phyloP scores from a whole-genome alignment of 2,113 vertebrate species.

The Callopanchax toddi region DNA sequence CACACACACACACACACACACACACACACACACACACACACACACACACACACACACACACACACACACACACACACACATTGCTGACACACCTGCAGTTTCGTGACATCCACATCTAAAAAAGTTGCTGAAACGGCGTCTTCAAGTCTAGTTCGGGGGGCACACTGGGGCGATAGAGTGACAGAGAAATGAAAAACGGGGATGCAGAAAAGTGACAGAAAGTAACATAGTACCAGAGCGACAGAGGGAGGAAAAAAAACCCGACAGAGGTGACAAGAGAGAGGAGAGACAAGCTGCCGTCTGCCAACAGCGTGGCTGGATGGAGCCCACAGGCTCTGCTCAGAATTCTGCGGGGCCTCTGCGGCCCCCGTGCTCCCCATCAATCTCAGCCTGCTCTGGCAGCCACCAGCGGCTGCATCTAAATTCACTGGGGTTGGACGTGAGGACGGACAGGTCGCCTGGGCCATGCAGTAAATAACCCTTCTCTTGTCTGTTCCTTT shows the following conservation, averaged over 20 bases:
- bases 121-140: slow-evolving; percentile 70
- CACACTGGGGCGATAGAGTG: slow-evolving; percentile 34
- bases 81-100: slow-evolving; percentile 68
- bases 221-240: slow-evolving; percentile 51
- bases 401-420: slow-evolving; percentile 72
- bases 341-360: slow-evolving; percentile 69
- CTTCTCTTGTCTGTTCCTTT: slow-evolving; percentile 60
- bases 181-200: slow-evolving; percentile 57
- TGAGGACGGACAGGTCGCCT: slow-evolving; percentile 77
- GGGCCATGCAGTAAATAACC: slow-evolving; percentile 74
- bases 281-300: slow-evolving; percentile 30
- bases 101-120: slow-evolving; percentile 62
- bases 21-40: background rate
- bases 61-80: background rate
- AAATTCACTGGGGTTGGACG: slow-evolving; percentile 74
- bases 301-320: slow-evolving; percentile 38
- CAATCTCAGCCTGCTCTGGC: slow-evolving; percentile 71
- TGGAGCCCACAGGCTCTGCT: slow-evolving; percentile 52
- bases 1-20: background rate
- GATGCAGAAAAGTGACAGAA: slow-evolving; percentile 58
- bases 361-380: slow-evolving; percentile 71
- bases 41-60: no score
- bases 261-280: slow-evolving; percentile 51
- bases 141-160: slow-evolving; percentile 45
- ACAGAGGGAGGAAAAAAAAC: slow-evolving; percentile 38